A percentile compares a stretch with the other conserved stretches of the same genome.
phyloP scores from a whole-genome alignment of 2,888 invertebrate genomes.

The Hemaris fuciformis region DNA sequence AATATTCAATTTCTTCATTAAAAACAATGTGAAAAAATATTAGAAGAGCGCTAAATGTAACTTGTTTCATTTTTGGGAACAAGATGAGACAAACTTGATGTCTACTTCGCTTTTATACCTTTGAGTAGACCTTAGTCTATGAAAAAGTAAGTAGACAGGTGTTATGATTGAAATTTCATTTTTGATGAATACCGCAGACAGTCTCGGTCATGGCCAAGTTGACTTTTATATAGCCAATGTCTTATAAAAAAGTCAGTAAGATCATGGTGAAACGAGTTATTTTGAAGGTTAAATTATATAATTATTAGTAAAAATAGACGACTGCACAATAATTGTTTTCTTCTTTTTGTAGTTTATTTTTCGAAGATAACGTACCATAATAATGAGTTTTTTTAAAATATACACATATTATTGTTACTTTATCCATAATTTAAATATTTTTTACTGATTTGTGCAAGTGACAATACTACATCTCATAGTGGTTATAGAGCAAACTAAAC shows the following conservation, averaged over 20 bases:
- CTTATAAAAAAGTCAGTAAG: neutral
- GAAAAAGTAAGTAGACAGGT: conserved; percentile 64
- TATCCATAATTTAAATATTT: too few relatives aligned
- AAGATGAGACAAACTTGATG: neutral
- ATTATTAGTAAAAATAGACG: too few relatives aligned
- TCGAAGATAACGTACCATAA: too few relatives aligned
- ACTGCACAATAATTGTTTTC: too few relatives aligned
- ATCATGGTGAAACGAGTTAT: neutral
- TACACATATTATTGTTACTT: too few relatives aligned
- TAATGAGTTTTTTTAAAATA: too few relatives aligned
- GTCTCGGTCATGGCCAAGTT: conserved; percentile 42
- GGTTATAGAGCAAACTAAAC: too few relatives aligned
- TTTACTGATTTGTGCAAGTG: too few relatives aligned
- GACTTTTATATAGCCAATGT: neutral
- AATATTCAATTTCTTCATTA: conserved; percentile 55
- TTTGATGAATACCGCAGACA: conserved; percentile 56
- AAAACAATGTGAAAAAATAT: conserved; percentile 21
- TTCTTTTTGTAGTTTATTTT: too few relatives aligned
- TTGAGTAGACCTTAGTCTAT: conserved; percentile 46
- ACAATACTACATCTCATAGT: too few relatives aligned
- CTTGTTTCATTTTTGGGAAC: conserved; percentile 1
- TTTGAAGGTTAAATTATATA: too few relatives aligned
- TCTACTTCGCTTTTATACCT: conserved; percentile 49
- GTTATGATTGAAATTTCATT: conserved; percentile 76
- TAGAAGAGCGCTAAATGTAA: conserved; percentile 6